These are phyloP conservation scores for Mustela nigripes DNA, from an alignment of 2,113 vertebrate species.

Conservation along the genomic window DNA sequence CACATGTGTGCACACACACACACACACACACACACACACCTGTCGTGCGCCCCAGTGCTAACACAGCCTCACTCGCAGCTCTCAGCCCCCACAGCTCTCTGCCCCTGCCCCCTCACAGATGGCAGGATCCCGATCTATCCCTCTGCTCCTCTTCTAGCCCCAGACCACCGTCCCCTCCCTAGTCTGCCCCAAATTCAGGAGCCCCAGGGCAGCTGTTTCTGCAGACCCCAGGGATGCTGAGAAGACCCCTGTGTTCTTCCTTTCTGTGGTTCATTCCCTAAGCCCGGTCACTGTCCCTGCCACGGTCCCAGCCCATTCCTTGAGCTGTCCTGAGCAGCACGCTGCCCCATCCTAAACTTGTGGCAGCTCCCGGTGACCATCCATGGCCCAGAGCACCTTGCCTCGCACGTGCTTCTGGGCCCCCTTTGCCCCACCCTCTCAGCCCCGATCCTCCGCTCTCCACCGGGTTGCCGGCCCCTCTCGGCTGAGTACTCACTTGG, in stretches of 20 bases:
- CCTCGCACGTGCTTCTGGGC: neutral
- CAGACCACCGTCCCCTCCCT: neutral
- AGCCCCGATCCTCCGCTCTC: neutral
- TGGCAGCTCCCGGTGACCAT: neutral
- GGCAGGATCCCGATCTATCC: neutral
- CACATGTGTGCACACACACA: too few species aligned
- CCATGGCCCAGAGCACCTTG: neutral
- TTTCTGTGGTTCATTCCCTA: neutral
- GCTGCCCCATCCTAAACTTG: neutral
- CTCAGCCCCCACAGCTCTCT: neutral
- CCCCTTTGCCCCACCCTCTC: neutral
- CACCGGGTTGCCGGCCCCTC: fast-evolving
- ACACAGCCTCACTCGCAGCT: neutral
- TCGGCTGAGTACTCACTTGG: constrained; percentile 54
- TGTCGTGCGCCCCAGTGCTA: neutral
- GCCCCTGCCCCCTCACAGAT: neutral
- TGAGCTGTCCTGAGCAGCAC: neutral
- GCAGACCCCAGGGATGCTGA: neutral
- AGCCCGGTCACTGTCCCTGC: neutral
- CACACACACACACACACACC: neutral
- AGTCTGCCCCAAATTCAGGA: neutral
- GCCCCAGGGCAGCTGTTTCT: neutral
- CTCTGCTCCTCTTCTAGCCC: neutral
- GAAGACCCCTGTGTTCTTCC: too few species aligned
- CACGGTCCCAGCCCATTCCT: neutral